Conservation (phyloP, 2,888 invertebrate genomes). For the Ametastegia equiseti region DNA sequence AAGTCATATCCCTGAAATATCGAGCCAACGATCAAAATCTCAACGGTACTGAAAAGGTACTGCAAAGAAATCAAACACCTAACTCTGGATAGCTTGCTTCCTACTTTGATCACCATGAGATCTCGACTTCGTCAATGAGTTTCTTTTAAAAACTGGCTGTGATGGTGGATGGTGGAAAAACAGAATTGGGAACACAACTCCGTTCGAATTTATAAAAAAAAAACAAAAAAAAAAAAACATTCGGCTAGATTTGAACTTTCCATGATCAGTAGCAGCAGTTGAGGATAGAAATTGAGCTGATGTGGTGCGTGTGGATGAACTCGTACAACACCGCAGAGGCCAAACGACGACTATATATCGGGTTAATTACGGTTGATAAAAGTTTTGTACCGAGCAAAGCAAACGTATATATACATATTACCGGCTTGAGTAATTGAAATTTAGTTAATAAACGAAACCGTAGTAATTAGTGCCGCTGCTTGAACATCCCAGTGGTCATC, state of each 20-base stretch:
- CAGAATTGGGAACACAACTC: too few species aligned
- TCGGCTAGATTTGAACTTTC: not conserved
- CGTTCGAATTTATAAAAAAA: too few species aligned
- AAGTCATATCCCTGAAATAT: not conserved
- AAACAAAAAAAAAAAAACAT: not conserved
- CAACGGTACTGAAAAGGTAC: not conserved
- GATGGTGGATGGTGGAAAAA: too few species aligned
- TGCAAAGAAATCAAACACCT: not conserved
- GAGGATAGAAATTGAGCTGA: not conserved
- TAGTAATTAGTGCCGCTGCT: slow-evolving; percentile 29
- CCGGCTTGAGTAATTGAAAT: slow-evolving; percentile 37
- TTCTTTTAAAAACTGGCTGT: too few species aligned
- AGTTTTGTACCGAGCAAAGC: slow-evolving; percentile 10
- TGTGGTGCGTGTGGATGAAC: slow-evolving; percentile 31
- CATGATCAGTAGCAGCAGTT: not conserved
- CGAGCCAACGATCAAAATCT: not conserved
- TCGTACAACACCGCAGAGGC: slow-evolving; percentile 9
- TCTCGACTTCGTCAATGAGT: too few species aligned
- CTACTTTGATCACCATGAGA: too few species aligned
- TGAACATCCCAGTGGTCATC: not conserved
- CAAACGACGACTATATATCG: not conserved
- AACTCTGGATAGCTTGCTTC: not conserved
- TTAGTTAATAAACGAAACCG: slow-evolving; percentile 40
- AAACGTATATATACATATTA: too few species aligned
- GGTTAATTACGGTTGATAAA: slow-evolving; percentile 42